phyloP scores from a whole-genome alignment of 64 coral and sea anemone species.

The Hydrozoanthus tunicans region DNA sequence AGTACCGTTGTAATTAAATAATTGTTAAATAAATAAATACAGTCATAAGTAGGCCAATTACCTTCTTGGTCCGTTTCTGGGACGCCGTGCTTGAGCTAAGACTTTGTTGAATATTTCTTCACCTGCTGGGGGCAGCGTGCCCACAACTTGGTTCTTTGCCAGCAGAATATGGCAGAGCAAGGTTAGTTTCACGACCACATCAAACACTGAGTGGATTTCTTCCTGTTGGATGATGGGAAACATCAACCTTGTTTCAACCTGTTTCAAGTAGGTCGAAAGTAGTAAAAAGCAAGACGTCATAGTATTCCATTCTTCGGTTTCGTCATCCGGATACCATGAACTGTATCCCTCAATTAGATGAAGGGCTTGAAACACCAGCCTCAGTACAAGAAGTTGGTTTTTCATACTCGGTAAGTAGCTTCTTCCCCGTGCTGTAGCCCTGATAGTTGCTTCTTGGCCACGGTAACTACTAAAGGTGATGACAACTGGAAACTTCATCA shows the following conservation, averaged over 20 bases:
- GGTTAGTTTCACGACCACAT: constrained; percentile 6
- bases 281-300: constrained; percentile 5
- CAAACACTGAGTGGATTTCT: not conserved
- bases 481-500: constrained; percentile 38
- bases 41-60: not conserved
- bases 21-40: not conserved
- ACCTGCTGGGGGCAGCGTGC: not conserved
- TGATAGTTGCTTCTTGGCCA: not conserved
- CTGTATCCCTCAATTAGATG: not conserved
- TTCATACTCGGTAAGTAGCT: not conserved
- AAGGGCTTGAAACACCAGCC: constrained; percentile 8
- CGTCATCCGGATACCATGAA: not conserved
- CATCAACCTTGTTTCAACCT: constrained; percentile 25
- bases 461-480: not conserved
- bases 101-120: not conserved
- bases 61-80: not conserved
- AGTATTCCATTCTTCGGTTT: not conserved
- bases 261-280: constrained; percentile 12
- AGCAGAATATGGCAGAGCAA: constrained; percentile 18
- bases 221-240: constrained; percentile 7
- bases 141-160: not conserved
- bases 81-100: constrained; percentile 6
- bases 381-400: constrained; percentile 45
- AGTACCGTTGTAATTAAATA: too few relatives aligned
- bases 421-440: constrained; percentile 17